A percentile compares a stretch with the other conserved stretches of the same genome.
Conservation (phyloP, 2,888 invertebrate genomes). For the Sinopyrophorus schimmeli region DNA sequence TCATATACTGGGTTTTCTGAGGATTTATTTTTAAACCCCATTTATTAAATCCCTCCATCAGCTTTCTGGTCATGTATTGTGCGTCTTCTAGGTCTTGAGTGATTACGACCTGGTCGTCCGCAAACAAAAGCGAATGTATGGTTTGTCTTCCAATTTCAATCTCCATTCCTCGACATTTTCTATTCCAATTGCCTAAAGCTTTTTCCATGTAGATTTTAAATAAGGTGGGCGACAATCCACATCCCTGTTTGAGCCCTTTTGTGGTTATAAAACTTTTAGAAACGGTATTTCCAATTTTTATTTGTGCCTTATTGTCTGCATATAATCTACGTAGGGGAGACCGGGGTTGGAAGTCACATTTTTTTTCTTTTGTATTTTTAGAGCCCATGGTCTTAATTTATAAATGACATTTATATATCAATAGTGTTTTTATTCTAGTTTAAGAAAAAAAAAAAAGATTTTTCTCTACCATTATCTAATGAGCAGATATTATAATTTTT, state of each 20-base stretch:
- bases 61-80: constrained; percentile 1
- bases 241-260: constrained; percentile 1
- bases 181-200: not conserved
- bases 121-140: constrained; percentile 1
- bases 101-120: constrained; percentile 1
- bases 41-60: not conserved
- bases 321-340: constrained; percentile 5
- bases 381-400: no score
- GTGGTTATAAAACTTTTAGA: not conserved
- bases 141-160: constrained; percentile 1
- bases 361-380: no score
- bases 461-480: no score
- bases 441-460: no score
- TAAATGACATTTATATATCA: no score
- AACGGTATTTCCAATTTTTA: constrained; percentile 2
- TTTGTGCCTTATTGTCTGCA: not conserved
- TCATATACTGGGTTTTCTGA: constrained; percentile 2
- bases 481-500: no score
- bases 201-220: no score
- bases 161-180: constrained; percentile 2
- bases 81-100: constrained; percentile 1
- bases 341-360: no score
- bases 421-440: no score
- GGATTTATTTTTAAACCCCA: constrained; percentile 4
- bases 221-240: no score